These are phyloP conservation scores for Conomelus anceps DNA, from an alignment of 2,888 invertebrate genomes.

Conservation along the genomic window DNA sequence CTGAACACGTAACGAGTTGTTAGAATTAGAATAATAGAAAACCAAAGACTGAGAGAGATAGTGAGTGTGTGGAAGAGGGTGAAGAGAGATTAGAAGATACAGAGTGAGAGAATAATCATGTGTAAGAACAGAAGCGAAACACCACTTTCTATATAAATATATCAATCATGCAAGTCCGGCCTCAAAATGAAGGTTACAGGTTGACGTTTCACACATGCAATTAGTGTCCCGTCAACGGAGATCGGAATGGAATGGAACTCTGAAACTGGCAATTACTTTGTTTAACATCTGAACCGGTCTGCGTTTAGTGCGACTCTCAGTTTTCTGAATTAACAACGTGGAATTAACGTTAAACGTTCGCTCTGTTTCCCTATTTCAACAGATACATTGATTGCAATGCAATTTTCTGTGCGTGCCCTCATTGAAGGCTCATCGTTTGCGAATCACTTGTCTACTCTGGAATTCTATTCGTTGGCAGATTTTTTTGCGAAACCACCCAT, in stretches of 20 bases:
- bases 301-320: neutral
- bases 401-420: neutral
- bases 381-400: neutral
- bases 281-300: neutral
- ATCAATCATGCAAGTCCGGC: slow-evolving; percentile 5
- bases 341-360: neutral
- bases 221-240: slow-evolving; percentile 7
- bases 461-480: neutral
- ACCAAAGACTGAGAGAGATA: neutral
- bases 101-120: neutral
- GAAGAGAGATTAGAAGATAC: neutral
- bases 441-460: neutral
- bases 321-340: slow-evolving; percentile 8
- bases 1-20: neutral
- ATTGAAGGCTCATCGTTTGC: neutral
- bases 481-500: neutral
- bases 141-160: slow-evolving; percentile 11
- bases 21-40: neutral
- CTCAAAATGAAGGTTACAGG: slow-evolving; percentile 7
- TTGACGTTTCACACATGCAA: slow-evolving; percentile 14
- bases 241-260: slow-evolving; percentile 1
- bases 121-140: neutral
- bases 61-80: neutral
- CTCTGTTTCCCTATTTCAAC: neutral
- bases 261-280: slow-evolving; percentile 2